These are phyloP conservation scores for Phthorimaea operculella DNA, from an alignment of 1,140 invertebrate species.

Conservation along the genomic window DNA sequence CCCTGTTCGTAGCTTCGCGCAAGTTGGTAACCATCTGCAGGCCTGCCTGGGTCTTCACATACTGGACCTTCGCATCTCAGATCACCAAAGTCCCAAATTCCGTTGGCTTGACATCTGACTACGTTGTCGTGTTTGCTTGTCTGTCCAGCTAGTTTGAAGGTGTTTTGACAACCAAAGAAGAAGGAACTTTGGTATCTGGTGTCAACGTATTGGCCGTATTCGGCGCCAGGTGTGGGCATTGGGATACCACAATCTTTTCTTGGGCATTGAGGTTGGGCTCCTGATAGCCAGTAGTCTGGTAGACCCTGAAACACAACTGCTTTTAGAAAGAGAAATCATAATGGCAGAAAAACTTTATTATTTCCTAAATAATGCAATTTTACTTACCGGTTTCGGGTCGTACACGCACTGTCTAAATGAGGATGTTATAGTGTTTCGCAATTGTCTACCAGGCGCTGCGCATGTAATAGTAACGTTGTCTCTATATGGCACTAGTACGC, in stretches of 20 bases:
- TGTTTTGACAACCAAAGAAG: slow-evolving; percentile 96
- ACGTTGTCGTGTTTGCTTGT: slow-evolving; percentile 91
- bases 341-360: slow-evolving; percentile 8
- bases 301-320: slow-evolving; percentile 72
- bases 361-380: slow-evolving; percentile 9
- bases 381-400: slow-evolving; percentile 84
- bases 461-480: slow-evolving; percentile 91
- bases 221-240: slow-evolving; percentile 89
- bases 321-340: slow-evolving; percentile 9
- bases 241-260: slow-evolving; percentile 89
- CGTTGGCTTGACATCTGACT: slow-evolving; percentile 90
- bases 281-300: slow-evolving; percentile 93
- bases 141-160: slow-evolving; percentile 93
- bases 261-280: slow-evolving; percentile 85
- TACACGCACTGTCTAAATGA: slow-evolving; percentile 94
- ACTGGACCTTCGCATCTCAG: slow-evolving; percentile 95
- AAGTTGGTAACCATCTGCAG: slow-evolving; percentile 89
- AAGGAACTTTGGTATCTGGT: slow-evolving; percentile 93
- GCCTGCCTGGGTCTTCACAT: slow-evolving; percentile 94
- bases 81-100: slow-evolving; percentile 97
- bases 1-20: slow-evolving; percentile 94
- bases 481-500: slow-evolving; percentile 86
- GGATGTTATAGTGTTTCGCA: slow-evolving; percentile 83
- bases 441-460: slow-evolving; percentile 77
- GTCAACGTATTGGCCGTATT: slow-evolving; percentile 88